Conservation (phyloP, 2,113 vertebrate species). For the Eretmodus cyanostictus region DNA sequence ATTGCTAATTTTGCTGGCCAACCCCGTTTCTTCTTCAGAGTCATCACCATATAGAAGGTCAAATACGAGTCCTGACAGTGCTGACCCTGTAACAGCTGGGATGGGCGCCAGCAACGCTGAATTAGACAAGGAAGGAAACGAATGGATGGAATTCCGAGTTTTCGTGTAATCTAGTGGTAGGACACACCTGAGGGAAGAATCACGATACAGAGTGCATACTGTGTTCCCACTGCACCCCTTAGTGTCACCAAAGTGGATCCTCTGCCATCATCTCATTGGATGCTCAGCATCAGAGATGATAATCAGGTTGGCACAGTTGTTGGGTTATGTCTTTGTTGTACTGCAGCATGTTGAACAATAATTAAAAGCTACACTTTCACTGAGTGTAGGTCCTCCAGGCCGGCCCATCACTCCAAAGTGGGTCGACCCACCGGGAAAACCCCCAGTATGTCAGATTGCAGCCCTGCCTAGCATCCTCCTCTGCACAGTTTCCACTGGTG, state of each 20-base stretch:
- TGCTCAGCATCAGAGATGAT: not conserved
- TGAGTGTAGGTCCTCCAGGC: not conserved
- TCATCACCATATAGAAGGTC: not conserved
- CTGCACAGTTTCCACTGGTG: not conserved
- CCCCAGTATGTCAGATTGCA: fast-evolving
- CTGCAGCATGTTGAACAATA: not conserved
- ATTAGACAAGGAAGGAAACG: fast-evolving
- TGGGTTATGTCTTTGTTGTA: not conserved
- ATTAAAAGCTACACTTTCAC: not conserved
- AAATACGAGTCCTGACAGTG: not conserved
- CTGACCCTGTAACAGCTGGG: not conserved
- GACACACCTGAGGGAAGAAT: not conserved
- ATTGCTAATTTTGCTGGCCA: not conserved
- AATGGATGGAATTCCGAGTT: fast-evolving
- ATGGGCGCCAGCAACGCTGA: fast-evolving
- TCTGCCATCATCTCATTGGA: not conserved
- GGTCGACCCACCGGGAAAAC: not conserved
- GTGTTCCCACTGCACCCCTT: fast-evolving
- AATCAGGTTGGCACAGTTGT: not conserved
- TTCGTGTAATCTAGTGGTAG: not conserved
- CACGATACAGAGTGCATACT: not conserved
- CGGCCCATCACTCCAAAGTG: not conserved
- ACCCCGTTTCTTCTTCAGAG: fast-evolving
- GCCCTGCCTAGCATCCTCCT: not conserved
- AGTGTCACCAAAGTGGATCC: not conserved